These are phyloP conservation scores for Pseudois nayaur DNA, from an alignment of 2,113 vertebrate species.

Conservation along the genomic window DNA sequence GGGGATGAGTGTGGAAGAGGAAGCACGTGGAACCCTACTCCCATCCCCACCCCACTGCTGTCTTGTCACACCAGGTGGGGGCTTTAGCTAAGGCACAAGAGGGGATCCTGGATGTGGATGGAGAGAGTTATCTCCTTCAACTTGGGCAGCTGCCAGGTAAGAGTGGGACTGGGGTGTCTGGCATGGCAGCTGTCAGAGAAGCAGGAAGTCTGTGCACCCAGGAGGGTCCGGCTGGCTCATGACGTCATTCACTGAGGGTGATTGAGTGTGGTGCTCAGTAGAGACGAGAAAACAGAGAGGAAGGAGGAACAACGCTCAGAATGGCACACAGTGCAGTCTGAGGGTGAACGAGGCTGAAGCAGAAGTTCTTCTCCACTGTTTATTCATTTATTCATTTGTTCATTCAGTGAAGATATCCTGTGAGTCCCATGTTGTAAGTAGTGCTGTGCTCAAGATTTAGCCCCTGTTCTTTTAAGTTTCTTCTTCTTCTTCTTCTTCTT, in stretches of 20 bases:
- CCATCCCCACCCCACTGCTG: neutral
- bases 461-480: neutral
- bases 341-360: neutral
- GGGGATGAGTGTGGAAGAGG: neutral
- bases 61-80: neutral
- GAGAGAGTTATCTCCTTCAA: neutral
- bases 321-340: neutral
- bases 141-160: neutral
- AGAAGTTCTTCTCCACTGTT: neutral
- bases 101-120: neutral
- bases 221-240: neutral
- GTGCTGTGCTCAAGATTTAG: neutral
- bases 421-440: neutral
- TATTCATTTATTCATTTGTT: neutral
- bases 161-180: neutral
- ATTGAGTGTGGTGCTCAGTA: neutral
- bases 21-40: neutral
- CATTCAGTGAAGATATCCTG: neutral
- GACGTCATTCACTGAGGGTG: neutral
- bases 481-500: neutral
- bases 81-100: neutral
- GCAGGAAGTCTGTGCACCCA: neutral
- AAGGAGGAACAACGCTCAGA: neutral
- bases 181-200: neutral
- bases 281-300: neutral